Evolutionary conservation across 2,113 vertebrate species (phyloP).

Genomic region (Aphyosemion australe): DNA sequence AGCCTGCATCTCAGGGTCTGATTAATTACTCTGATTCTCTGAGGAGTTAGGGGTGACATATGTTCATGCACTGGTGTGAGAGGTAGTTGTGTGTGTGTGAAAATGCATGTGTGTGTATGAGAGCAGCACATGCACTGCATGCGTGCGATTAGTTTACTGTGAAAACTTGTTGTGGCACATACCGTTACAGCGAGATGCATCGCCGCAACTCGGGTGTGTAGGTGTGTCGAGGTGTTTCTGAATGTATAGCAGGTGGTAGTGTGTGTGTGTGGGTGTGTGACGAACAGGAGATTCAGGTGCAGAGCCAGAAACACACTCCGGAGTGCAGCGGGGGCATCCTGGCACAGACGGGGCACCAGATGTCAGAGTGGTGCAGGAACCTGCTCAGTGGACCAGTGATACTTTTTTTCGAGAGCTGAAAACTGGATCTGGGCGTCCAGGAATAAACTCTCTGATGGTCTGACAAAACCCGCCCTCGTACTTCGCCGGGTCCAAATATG

Average conservation of each 20-base stretch:
- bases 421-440: conserved; percentile 65
- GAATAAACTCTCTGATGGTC: conserved; percentile 76
- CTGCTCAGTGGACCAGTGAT: conserved; percentile 75
- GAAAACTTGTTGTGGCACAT: conserved; percentile 25
- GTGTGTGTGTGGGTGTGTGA: conserved; percentile 43
- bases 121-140: conserved; percentile 11
- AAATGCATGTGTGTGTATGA: not conserved
- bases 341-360: conserved; percentile 81
- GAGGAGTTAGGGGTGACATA: conserved; percentile 73
- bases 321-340: conserved; percentile 76
- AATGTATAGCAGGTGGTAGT: conserved; percentile 18
- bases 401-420: conserved; percentile 68
- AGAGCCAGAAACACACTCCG: conserved; percentile 64
- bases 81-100: conserved; percentile 27
- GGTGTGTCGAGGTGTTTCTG: conserved; percentile 6
- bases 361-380: conserved; percentile 78
- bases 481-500: conserved; percentile 50
- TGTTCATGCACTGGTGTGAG: conserved; percentile 69
- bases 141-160: conserved; percentile 17
- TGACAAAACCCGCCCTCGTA: conserved; percentile 52
- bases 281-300: conserved; percentile 71
- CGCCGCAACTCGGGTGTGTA: conserved; percentile 6
- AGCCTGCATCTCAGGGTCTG: conserved; percentile 67
- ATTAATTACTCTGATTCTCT: conserved; percentile 73
- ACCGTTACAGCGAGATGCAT: conserved; percentile 19